Evolutionary conservation across 1,140 invertebrate species (phyloP).

Genomic region (Proales similis): DNA sequence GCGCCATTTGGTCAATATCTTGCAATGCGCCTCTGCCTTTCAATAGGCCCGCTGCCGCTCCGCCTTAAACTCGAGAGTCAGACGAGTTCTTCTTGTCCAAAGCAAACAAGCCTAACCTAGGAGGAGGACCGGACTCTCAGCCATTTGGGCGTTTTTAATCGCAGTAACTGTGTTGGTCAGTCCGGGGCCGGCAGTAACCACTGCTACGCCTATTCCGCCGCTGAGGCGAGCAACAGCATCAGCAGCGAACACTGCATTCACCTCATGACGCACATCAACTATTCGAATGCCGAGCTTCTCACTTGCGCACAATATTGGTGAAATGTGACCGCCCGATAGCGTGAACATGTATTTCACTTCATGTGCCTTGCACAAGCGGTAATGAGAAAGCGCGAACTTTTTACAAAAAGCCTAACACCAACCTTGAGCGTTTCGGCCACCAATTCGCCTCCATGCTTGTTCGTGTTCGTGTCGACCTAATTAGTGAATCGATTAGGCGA

Average conservation of each 20-base stretch:
- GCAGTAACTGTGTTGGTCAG: slow-evolving; percentile 64
- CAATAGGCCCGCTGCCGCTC: slow-evolving; percentile 54
- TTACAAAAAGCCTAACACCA: slow-evolving; percentile 37
- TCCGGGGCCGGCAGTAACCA: slow-evolving; percentile 63
- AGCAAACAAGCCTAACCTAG: too few species aligned
- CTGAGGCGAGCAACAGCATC: slow-evolving; percentile 61
- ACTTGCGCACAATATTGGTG: slow-evolving; percentile 60
- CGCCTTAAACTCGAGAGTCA: too few species aligned
- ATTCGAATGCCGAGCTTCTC: slow-evolving; percentile 60
- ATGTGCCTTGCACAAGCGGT: slow-evolving; percentile 52
- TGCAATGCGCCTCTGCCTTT: slow-evolving; percentile 60
- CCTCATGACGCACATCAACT: slow-evolving; percentile 63
- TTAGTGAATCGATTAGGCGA: too few species aligned
- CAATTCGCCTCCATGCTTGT: slow-evolving; percentile 59
- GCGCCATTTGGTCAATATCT: slow-evolving; percentile 62
- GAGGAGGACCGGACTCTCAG: slow-evolving; percentile 56
- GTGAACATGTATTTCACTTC: slow-evolving; percentile 60
- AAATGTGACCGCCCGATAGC: slow-evolving; percentile 62
- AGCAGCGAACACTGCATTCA: slow-evolving; percentile 48
- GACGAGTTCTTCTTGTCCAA: too few species aligned
- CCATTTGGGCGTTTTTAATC: slow-evolving; percentile 66
- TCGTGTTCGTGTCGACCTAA: slow-evolving; percentile 54
- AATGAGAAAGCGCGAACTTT: not conserved
- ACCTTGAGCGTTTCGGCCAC: slow-evolving; percentile 61
- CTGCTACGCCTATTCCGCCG: slow-evolving; percentile 62